A percentile compares a stretch with the other conserved stretches of the same genome.
phyloP scores from a whole-genome alignment of 2,888 invertebrate genomes.

The Dermolepida albohirtum region DNA sequence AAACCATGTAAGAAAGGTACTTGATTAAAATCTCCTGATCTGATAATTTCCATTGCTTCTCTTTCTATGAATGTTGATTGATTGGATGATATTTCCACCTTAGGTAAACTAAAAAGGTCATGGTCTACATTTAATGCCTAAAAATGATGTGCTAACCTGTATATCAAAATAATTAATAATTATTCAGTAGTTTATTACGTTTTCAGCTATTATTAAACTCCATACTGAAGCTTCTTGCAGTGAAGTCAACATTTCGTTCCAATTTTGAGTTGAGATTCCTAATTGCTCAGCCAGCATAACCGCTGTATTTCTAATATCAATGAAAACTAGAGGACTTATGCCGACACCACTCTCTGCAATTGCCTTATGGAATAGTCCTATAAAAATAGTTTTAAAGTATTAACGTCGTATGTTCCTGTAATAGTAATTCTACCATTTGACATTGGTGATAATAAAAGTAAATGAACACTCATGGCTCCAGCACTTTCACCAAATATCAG shows the following conservation, averaged over 20 bases:
- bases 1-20: no score
- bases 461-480: slow-evolving; percentile 21
- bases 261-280: slow-evolving; percentile 1
- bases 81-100: no score
- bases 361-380: slow-evolving; percentile 24
- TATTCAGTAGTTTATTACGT: no score
- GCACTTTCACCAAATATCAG: slow-evolving; percentile 32
- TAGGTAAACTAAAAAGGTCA: no score
- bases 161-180: no score
- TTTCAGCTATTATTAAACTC: not conserved
- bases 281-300: slow-evolving; percentile 2
- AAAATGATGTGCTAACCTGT: no score
- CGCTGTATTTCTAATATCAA: slow-evolving; percentile 2
- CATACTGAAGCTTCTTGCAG: not conserved
- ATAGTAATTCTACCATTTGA: not conserved
- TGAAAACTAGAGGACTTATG: not conserved
- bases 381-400: not conserved
- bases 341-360: slow-evolving; percentile 19
- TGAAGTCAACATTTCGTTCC: not conserved
- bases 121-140: no score
- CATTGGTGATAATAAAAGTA: slow-evolving; percentile 19
- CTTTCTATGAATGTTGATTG: no score
- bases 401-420: not conserved
- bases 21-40: no score
- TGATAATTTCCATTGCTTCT: no score